A percentile compares a stretch with the other conserved stretches of the same genome.
Evolutionary conservation across 2,113 vertebrate genomes (phyloP).

Genomic region (Cheirogaleus medius): DNA sequence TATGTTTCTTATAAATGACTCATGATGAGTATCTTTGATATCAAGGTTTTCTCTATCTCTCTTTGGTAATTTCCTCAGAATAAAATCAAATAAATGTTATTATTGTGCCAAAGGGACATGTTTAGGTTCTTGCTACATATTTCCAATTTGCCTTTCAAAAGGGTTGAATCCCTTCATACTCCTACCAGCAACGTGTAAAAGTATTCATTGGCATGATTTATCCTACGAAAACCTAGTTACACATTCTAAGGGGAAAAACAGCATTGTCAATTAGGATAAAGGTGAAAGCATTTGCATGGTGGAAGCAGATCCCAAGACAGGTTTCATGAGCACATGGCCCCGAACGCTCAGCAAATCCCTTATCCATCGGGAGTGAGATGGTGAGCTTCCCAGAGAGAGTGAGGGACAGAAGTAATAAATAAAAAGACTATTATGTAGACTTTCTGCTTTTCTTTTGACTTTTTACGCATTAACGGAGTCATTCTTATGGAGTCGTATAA

Average conservation of each 20-base stretch:
- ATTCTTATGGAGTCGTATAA: neutral
- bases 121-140: neutral
- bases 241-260: neutral
- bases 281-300: neutral
- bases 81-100: neutral
- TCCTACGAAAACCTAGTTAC: conserved; percentile 17
- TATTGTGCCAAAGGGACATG: neutral
- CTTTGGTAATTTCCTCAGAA: neutral
- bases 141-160: neutral
- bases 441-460: neutral
- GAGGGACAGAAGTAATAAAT: neutral
- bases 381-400: neutral
- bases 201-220: neutral
- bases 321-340: neutral
- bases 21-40: neutral
- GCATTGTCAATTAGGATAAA: neutral
- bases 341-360: neutral
- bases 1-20: neutral
- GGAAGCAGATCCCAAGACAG: neutral
- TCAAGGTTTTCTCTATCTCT: neutral
- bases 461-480: neutral
- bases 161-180: neutral
- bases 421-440: neutral
- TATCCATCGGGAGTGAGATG: accelerated
- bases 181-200: neutral